Evolutionary conservation across 1,140 invertebrate species (phyloP).

Genomic region (Dreissena rostriformis): DNA sequence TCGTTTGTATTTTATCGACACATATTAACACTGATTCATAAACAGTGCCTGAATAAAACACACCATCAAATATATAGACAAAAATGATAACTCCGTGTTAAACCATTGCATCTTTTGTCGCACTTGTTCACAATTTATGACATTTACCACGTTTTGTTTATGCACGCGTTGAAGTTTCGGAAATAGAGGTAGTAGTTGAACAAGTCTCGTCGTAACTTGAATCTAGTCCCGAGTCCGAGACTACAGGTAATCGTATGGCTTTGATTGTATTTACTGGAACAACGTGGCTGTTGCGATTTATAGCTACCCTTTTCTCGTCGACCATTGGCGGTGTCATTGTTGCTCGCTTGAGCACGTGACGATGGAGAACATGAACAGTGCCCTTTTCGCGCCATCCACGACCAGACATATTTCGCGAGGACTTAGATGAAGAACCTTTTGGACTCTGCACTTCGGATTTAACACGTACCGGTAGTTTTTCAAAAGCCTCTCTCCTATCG

Average conservation of each 20-base stretch:
- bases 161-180: too few species aligned
- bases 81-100: too few species aligned
- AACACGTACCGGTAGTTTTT: not conserved
- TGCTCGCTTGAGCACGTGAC: conserved; percentile 25
- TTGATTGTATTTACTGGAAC: conserved; percentile 10
- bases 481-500: too few species aligned
- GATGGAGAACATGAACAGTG: conserved; percentile 55
- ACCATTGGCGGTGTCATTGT: not conserved
- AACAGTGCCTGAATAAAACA: too few species aligned
- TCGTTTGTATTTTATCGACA: too few species aligned
- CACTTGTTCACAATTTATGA: too few species aligned
- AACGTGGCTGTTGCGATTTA: too few species aligned
- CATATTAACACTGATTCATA: too few species aligned
- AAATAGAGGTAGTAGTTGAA: conserved; percentile 36
- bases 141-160: too few species aligned
- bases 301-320: not conserved
- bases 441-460: too few species aligned
- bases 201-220: conserved; percentile 20
- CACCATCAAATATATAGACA: too few species aligned
- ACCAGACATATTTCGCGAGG: not conserved
- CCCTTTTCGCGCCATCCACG: conserved; percentile 3
- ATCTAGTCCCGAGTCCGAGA: conserved; percentile 7
- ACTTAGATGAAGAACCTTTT: not conserved
- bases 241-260: conserved; percentile 38
- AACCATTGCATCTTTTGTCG: too few species aligned